phyloP scores from a whole-genome alignment of 2,797 vertebrate genomes.

The Malurus splendens region DNA sequence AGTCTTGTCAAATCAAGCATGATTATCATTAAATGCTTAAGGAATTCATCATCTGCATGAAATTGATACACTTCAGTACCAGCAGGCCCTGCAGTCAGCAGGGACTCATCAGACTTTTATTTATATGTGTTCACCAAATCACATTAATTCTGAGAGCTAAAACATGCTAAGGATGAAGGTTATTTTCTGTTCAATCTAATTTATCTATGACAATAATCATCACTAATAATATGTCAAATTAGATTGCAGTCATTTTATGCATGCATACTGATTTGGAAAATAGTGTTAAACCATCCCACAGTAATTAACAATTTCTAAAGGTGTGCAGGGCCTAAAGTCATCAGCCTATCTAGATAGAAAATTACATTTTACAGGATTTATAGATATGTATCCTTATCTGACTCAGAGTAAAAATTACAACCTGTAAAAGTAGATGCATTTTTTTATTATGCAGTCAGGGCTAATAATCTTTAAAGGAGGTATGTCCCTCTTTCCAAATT shows the following conservation, averaged over 20 bases:
- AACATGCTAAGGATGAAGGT: slow-evolving; percentile 83
- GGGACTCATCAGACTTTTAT: slow-evolving; percentile 84
- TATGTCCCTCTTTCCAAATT: slow-evolving; percentile 16
- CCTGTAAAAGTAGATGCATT: slow-evolving; percentile 39
- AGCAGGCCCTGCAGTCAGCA: slow-evolving; percentile 74
- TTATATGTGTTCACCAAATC: slow-evolving; percentile 85
- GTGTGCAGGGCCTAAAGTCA: slow-evolving; percentile 58
- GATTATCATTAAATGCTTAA: slow-evolving; percentile 83
- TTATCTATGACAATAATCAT: slow-evolving; percentile 84
- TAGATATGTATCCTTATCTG: slow-evolving; percentile 58
- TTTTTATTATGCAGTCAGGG: slow-evolving; percentile 54
- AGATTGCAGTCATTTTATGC: slow-evolving; percentile 77
- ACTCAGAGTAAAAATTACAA: slow-evolving; percentile 63
- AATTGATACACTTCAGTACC: slow-evolving; percentile 83
- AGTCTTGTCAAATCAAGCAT: slow-evolving; percentile 86
- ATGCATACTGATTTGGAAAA: slow-evolving; percentile 77
- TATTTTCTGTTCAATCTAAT: slow-evolving; percentile 85
- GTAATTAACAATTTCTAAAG: slow-evolving; percentile 76
- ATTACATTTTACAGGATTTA: slow-evolving; percentile 69
- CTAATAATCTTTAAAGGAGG: slow-evolving; percentile 48
- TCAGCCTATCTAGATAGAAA: slow-evolving; percentile 65
- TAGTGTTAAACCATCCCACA: slow-evolving; percentile 65
- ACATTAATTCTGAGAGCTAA: slow-evolving; percentile 83
- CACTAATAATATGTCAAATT: slow-evolving; percentile 83
- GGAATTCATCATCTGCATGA: slow-evolving; percentile 85